Evolutionary conservation across 2,113 vertebrate species (phyloP).

Genomic region (Prietella phreatophila): DNA sequence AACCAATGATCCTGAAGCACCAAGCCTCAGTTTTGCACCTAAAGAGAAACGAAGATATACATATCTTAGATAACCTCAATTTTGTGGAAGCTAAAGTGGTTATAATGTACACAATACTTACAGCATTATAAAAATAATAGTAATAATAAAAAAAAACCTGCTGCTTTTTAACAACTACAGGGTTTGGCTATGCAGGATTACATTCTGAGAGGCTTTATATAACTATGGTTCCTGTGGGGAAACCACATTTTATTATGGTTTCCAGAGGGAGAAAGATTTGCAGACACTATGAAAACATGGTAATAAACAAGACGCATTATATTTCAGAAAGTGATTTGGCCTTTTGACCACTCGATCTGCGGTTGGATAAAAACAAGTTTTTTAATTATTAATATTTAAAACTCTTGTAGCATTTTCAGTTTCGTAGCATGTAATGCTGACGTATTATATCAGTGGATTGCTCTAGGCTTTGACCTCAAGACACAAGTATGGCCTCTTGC

Average conservation of each 20-base stretch:
- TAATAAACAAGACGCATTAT: conserved; percentile 67
- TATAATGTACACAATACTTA: conserved; percentile 3
- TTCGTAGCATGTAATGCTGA: conserved; percentile 30
- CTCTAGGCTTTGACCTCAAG: conserved; percentile 64
- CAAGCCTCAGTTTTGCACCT: conserved; percentile 71
- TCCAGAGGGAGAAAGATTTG: conserved; percentile 62
- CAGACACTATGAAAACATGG: conserved; percentile 61
- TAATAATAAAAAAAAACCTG: background rate
- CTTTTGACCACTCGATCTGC: conserved; percentile 28
- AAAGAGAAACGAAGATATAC: conserved; percentile 60
- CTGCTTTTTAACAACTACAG: background rate
- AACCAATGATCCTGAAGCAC: conserved; percentile 68
- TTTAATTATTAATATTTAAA: conserved; percentile 32
- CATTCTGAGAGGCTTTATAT: conserved; percentile 42
- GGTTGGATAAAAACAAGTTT: conserved; percentile 10
- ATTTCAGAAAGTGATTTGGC: conserved; percentile 45
- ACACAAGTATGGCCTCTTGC: conserved; percentile 58
- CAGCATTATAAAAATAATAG: background rate
- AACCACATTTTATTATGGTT: conserved; percentile 57
- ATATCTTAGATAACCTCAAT: conserved; percentile 55
- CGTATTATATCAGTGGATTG: conserved; percentile 61
- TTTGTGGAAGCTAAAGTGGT: conserved; percentile 29
- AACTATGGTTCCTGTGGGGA: conserved; percentile 45
- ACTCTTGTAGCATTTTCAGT: conserved; percentile 47
- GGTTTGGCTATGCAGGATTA: conserved; percentile 41